These are phyloP conservation scores for Tachystola acroxantha DNA, from an alignment of 2,888 invertebrate species.

Conservation along the genomic window DNA sequence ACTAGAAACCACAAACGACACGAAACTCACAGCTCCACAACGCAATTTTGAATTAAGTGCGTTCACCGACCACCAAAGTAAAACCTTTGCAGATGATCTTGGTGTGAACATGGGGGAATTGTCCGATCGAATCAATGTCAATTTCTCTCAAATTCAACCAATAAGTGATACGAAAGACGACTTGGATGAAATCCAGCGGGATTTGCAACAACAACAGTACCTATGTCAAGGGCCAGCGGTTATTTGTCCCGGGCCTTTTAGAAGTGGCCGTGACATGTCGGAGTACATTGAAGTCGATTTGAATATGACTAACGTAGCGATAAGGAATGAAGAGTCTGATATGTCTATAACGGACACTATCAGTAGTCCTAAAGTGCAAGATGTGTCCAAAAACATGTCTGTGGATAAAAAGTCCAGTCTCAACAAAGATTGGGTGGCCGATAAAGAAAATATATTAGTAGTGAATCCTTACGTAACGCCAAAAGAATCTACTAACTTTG, in stretches of 20 bases:
- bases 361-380: constrained; percentile 46
- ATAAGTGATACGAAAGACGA: constrained; percentile 39
- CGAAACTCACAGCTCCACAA: constrained; percentile 32
- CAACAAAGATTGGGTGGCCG: constrained; percentile 41
- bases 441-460: constrained; percentile 61
- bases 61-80: constrained; percentile 49
- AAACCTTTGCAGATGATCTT: constrained; percentile 47
- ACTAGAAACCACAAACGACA: constrained; percentile 35
- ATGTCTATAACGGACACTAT: constrained; percentile 66
- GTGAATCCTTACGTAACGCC: constrained; percentile 52
- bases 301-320: constrained; percentile 40
- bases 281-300: constrained; percentile 62
- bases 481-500: constrained; percentile 44
- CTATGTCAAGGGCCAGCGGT: background rate
- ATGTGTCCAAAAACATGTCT: constrained; percentile 29
- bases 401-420: constrained; percentile 24
- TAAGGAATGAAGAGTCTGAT: constrained; percentile 41
- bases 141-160: constrained; percentile 49
- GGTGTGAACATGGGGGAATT: constrained; percentile 34
- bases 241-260: constrained; percentile 30
- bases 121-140: constrained; percentile 46
- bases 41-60: constrained; percentile 51
- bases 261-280: constrained; percentile 31
- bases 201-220: constrained; percentile 25
- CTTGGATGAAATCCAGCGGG: constrained; percentile 53